Conservation (phyloP, 1,140 invertebrate species). For the Rhagoletis pomonella region DNA sequence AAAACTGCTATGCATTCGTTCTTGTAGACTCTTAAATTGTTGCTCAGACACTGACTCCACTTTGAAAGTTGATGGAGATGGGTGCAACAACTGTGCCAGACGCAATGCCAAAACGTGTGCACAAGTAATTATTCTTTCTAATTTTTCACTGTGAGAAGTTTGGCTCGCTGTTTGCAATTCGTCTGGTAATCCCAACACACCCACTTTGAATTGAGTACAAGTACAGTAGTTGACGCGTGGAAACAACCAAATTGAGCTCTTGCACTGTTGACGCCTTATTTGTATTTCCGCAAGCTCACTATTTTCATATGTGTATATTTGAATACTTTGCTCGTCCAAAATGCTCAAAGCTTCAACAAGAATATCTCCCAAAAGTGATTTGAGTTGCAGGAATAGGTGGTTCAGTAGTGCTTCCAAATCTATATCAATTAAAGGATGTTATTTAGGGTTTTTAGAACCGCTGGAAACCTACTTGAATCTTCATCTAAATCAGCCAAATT, state of each 20-base stretch:
- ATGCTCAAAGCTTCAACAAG: too few relatives aligned
- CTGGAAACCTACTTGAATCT: too few relatives aligned
- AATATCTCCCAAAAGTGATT: too few relatives aligned
- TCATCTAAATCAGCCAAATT: too few relatives aligned
- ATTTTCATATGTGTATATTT: too few relatives aligned
- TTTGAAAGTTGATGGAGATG: constrained; percentile 65
- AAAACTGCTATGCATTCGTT: constrained; percentile 20
- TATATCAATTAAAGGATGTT: too few relatives aligned
- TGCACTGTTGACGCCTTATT: constrained; percentile 54
- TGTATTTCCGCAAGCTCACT: constrained; percentile 57
- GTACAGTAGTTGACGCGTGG: constrained; percentile 63
- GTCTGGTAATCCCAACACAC: constrained; percentile 58
- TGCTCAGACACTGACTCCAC: constrained; percentile 74
- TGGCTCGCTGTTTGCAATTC: background rate
- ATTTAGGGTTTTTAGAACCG: too few relatives aligned
- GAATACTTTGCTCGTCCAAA: too few relatives aligned
- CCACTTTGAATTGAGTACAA: constrained; percentile 59
- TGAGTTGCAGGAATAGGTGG: too few relatives aligned
- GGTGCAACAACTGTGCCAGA: constrained; percentile 76
- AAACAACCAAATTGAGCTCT: constrained; percentile 57
- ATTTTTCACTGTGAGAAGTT: constrained; percentile 70
- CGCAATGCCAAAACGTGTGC: constrained; percentile 80
- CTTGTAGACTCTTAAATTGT: constrained; percentile 73
- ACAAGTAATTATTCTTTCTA: too few relatives aligned
- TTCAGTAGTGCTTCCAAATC: too few relatives aligned